These are phyloP conservation scores for Heliothis peltigera DNA, from an alignment of 2,888 invertebrate species.

Conservation along the genomic window DNA sequence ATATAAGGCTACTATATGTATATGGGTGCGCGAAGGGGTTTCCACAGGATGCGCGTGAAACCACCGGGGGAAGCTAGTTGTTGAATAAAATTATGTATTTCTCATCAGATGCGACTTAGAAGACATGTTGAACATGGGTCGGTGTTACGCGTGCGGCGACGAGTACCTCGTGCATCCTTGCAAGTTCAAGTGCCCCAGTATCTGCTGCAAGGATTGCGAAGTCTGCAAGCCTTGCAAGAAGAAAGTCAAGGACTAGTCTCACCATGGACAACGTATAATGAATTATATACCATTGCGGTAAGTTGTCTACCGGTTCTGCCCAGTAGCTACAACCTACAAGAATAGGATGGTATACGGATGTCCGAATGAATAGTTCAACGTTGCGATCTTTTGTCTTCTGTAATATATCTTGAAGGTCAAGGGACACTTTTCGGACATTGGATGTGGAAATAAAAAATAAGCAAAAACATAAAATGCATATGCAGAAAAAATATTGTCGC, in stretches of 20 bases:
- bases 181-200: slow-evolving; percentile 54
- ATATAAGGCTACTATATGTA: too few species aligned
- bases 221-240: slow-evolving; percentile 17
- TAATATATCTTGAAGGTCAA: neutral
- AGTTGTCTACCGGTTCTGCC: neutral
- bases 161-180: slow-evolving; percentile 77
- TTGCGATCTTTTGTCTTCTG: too few species aligned
- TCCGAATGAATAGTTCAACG: too few species aligned
- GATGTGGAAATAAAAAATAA: neutral
- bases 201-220: slow-evolving; percentile 20
- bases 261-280: too few species aligned
- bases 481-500: too few species aligned
- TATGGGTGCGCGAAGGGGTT: too few species aligned
- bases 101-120: slow-evolving; percentile 76
- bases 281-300: too few species aligned
- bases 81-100: neutral
- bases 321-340: neutral
- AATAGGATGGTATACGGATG: too few species aligned
- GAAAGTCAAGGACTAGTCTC: neutral
- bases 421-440: neutral
- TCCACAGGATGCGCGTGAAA: too few species aligned
- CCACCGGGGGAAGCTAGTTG: too few species aligned
- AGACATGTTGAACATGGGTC: slow-evolving; percentile 81
- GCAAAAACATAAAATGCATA: neutral
- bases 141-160: slow-evolving; percentile 80